phyloP scores from a whole-genome alignment of 2,113 vertebrate species.

The Chaetura pelagica region DNA sequence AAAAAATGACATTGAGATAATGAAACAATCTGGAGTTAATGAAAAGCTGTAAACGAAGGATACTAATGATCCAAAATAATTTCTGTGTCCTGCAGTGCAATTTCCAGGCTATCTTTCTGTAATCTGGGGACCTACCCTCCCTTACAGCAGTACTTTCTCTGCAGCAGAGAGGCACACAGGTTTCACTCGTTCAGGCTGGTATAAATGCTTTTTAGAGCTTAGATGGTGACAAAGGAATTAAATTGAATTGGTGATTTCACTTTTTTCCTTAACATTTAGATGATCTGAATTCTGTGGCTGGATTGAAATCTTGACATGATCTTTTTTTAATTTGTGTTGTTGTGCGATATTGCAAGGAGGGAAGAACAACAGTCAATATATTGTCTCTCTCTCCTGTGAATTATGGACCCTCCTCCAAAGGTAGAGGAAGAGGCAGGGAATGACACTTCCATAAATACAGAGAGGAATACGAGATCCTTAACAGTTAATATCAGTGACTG shows the following conservation, averaged over 20 bases:
- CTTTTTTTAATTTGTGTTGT: neutral
- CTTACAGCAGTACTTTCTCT: neutral
- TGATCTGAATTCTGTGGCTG: neutral
- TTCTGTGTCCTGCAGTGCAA: neutral
- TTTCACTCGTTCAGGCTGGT: neutral
- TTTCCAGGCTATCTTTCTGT: neutral
- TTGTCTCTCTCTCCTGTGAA: neutral
- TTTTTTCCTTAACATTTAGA: neutral
- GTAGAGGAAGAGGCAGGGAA: neutral
- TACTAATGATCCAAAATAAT: neutral
- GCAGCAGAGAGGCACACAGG: neutral
- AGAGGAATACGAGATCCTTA: neutral
- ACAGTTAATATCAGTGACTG: neutral
- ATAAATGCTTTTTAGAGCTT: neutral
- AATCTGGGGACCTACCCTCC: neutral
- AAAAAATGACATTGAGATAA: neutral
- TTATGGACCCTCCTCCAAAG: neutral
- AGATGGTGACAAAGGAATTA: neutral
- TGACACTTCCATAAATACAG: neutral
- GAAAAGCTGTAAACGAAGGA: neutral
- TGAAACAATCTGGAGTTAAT: slow-evolving; percentile 50
- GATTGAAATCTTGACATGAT: neutral
- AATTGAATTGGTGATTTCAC: neutral
- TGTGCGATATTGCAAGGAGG: neutral
- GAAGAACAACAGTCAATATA: neutral